These are phyloP conservation scores for Neodiprion lecontei DNA, from an alignment of 1,140 invertebrate genomes.

Conservation along the genomic window DNA sequence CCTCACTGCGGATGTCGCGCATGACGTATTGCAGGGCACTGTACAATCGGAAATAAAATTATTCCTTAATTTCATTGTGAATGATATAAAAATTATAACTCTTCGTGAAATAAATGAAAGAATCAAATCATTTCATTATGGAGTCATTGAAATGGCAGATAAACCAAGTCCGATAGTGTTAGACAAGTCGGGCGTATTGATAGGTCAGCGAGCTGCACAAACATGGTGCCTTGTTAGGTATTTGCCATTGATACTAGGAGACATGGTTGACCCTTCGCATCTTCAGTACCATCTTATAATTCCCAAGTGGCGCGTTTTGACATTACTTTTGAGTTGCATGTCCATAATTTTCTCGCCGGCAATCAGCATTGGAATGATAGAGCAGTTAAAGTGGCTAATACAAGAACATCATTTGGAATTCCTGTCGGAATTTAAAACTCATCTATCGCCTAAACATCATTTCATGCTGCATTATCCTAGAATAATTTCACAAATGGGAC, in stretches of 20 bases:
- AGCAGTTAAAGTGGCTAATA: not conserved
- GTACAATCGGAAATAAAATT: constrained; percentile 24
- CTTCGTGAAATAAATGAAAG: constrained; percentile 16
- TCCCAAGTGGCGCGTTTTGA: not conserved
- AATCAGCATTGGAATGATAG: not conserved
- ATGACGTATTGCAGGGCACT: constrained; percentile 24
- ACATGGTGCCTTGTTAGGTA: constrained; percentile 17
- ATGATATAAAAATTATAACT: constrained; percentile 16
- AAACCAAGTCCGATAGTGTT: constrained; percentile 20
- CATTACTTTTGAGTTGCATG: not conserved
- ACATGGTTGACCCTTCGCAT: constrained; percentile 17
- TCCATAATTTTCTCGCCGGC: not conserved
- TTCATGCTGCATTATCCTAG: not conserved
- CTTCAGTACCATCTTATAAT: not conserved
- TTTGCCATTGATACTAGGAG: constrained; percentile 25
- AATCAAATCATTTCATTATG: constrained; percentile 10
- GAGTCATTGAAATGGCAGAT: not conserved
- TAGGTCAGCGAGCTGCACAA: constrained; percentile 27
- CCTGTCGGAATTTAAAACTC: not conserved
- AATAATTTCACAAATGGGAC: not conserved
- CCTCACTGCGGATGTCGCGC: constrained; percentile 18
- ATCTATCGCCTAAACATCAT: constrained; percentile 6
- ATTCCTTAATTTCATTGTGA: constrained; percentile 17
- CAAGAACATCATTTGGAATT: constrained; percentile 1
- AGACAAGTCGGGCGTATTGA: constrained; percentile 14